Conservation (phyloP, 1,140 invertebrate species). For the Neodiprion virginianus region DNA sequence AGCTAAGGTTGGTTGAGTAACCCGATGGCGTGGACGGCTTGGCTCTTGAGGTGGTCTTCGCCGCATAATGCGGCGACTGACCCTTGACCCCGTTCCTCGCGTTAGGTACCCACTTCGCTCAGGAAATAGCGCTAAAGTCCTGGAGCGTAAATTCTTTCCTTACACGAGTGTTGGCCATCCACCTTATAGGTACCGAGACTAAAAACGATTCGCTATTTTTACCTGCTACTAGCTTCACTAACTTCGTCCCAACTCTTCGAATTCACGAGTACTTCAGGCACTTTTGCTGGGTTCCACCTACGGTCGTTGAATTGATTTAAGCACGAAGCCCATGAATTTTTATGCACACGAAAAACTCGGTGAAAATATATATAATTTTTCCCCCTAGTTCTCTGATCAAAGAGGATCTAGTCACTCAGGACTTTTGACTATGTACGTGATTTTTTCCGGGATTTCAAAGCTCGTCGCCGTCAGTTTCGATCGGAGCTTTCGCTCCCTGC, state of each 20-base stretch:
- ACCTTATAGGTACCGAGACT: background rate
- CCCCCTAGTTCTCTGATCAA: too few relatives aligned
- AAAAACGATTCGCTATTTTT: background rate
- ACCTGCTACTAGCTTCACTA: background rate
- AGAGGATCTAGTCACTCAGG: too few relatives aligned
- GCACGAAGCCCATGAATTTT: too few relatives aligned
- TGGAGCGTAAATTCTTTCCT: constrained; percentile 2
- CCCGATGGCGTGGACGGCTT: background rate
- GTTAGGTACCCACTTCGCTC: background rate
- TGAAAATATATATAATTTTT: too few relatives aligned
- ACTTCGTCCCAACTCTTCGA: too few relatives aligned
- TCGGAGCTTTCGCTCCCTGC: background rate
- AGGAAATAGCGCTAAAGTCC: background rate
- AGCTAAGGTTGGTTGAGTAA: background rate
- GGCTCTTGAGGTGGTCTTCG: background rate
- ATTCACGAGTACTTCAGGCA: too few relatives aligned
- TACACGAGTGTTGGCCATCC: background rate
- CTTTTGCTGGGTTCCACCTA: too few relatives aligned
- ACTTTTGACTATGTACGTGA: too few relatives aligned
- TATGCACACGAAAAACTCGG: too few relatives aligned
- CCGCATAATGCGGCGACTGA: constrained; percentile 6
- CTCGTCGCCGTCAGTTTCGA: background rate
- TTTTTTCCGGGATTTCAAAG: too few relatives aligned
- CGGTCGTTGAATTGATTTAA: too few relatives aligned
- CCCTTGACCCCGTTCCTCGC: background rate